Conservation (phyloP, 92 coral and sea anemone species). For the Micromussa lordhowensis region DNA sequence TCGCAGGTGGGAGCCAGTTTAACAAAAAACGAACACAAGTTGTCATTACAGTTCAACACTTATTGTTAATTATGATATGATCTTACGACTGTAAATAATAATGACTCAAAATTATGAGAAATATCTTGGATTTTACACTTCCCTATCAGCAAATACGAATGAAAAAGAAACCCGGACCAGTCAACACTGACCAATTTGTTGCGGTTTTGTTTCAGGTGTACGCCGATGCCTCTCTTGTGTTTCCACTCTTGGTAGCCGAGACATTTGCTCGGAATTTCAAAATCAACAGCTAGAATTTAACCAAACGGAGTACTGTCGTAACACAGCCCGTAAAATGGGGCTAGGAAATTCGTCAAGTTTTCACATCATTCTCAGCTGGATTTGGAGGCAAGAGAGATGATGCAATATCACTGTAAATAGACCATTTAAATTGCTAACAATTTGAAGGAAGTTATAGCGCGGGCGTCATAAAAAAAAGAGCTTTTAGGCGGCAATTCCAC, state of each 20-base stretch:
- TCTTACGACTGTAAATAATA: too few species aligned
- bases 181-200: neutral
- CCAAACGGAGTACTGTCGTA: neutral
- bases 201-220: slow-evolving; percentile 58
- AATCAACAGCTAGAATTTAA: neutral
- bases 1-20: too few species aligned
- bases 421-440: neutral
- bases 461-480: neutral
- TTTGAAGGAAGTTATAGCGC: neutral
- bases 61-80: too few species aligned
- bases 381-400: neutral
- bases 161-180: too few species aligned
- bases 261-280: slow-evolving; percentile 84
- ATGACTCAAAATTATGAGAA: too few species aligned
- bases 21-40: too few species aligned
- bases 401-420: neutral
- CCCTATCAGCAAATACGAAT: too few species aligned
- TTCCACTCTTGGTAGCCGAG: slow-evolving; percentile 93
- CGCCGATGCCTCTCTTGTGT: slow-evolving; percentile 83
- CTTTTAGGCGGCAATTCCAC: neutral
- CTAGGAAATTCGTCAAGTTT: neutral
- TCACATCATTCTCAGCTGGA: neutral
- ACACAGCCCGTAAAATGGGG: neutral
- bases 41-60: too few species aligned
- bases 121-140: too few species aligned